These are phyloP conservation scores for Coremacera marginata DNA, from an alignment of 2,888 invertebrate genomes.

Conservation along the genomic window DNA sequence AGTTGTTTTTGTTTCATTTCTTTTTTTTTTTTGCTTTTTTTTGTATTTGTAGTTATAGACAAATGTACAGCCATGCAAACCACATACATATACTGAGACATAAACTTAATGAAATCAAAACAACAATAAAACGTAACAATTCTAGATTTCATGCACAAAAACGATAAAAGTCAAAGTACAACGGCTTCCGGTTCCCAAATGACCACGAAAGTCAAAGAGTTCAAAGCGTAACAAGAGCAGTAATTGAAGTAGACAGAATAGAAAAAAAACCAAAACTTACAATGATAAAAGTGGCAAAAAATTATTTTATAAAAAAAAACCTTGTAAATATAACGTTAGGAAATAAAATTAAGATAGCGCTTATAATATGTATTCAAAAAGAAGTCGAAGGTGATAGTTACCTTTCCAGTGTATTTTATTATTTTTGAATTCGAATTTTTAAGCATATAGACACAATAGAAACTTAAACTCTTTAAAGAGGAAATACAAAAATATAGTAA, in stretches of 20 bases:
- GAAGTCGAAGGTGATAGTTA: no score
- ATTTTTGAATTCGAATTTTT: no score
- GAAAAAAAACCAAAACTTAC: neutral
- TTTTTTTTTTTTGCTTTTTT: neutral
- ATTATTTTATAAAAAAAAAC: neutral
- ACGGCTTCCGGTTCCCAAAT: neutral
- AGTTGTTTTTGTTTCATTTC: neutral
- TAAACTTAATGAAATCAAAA: neutral
- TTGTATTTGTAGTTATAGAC: neutral
- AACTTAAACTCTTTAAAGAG: no score
- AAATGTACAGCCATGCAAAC: neutral
- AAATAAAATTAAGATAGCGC: no score
- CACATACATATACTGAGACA: neutral
- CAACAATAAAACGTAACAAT: neutral
- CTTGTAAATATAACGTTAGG: no score
- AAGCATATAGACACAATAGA: no score
- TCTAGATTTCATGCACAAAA: neutral
- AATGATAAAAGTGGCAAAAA: neutral
- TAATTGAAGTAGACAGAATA: neutral
- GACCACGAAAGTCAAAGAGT: constrained; percentile 22
- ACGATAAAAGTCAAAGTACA: neutral
- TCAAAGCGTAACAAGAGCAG: constrained; percentile 7
- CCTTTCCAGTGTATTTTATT: no score
- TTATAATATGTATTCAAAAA: no score
- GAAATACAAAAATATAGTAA: no score